Conservation (phyloP, 2,888 invertebrate genomes). For the Netelia fuscicornis region DNA sequence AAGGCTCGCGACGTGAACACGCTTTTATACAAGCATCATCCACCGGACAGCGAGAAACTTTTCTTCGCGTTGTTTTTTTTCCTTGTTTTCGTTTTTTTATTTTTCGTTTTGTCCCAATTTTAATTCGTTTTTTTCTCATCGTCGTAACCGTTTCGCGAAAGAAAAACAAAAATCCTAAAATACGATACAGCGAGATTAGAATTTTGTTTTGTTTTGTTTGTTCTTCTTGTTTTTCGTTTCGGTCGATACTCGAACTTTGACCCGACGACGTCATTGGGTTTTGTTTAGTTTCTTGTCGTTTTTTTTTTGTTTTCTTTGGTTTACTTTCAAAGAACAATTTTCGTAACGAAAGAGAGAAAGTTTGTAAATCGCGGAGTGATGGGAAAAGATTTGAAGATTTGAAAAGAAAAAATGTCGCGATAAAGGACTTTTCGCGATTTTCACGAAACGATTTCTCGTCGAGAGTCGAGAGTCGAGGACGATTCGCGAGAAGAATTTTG, state of each 20-base stretch:
- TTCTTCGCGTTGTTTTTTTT: background rate
- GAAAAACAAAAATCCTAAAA: background rate
- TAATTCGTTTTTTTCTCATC: background rate
- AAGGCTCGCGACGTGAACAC: conserved; percentile 83
- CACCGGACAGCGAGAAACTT: conserved; percentile 41
- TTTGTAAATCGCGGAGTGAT: background rate
- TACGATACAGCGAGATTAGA: background rate
- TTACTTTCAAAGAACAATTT: background rate
- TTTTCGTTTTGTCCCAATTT: background rate
- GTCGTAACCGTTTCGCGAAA: background rate
- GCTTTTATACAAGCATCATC: conserved; percentile 65
- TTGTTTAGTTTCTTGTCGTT: background rate
- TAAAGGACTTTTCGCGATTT: background rate
- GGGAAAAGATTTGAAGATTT: background rate
- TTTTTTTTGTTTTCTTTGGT: background rate
- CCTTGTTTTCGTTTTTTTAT: background rate
- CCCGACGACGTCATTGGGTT: too few species aligned
- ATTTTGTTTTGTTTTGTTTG: background rate
- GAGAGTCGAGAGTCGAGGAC: background rate
- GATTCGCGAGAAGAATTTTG: conserved; percentile 9
- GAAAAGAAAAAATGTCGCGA: background rate
- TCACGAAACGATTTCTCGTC: background rate
- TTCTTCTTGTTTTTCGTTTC: background rate
- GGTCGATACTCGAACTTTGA: too few species aligned
- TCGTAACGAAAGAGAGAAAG: background rate